A percentile compares a stretch with the other conserved stretches of the same genome.
These are phyloP conservation scores for Acholoe squamosa DNA, from an alignment of 2,888 invertebrate species.

Conservation along the genomic window DNA sequence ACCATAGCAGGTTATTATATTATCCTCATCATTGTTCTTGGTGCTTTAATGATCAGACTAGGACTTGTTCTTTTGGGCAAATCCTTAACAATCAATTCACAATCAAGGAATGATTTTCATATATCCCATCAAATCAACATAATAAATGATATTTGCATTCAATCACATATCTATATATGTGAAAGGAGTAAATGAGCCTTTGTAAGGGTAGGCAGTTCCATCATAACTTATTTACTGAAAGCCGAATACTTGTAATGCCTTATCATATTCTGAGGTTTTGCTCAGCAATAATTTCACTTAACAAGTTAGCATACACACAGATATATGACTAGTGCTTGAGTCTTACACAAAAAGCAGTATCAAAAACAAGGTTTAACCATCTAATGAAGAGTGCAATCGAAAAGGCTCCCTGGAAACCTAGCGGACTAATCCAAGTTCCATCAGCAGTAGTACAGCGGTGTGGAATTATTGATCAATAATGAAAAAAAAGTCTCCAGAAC, in stretches of 20 bases:
- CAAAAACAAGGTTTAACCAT: background rate
- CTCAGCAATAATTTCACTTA: background rate
- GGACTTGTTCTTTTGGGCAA: too few relatives aligned
- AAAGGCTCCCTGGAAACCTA: background rate
- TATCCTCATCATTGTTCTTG: too few relatives aligned
- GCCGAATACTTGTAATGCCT: background rate
- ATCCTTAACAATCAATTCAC: background rate
- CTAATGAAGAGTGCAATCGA: conserved; percentile 22
- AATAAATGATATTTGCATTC: background rate
- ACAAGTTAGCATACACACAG: conserved; percentile 24
- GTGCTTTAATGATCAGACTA: too few relatives aligned
- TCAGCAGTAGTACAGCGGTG: too few relatives aligned
- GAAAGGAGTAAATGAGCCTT: background rate
- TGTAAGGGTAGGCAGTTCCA: background rate
- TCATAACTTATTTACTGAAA: background rate
- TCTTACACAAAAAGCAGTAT: background rate
- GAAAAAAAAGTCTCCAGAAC: too few relatives aligned
- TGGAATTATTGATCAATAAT: too few relatives aligned
- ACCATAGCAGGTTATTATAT: background rate
- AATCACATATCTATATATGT: background rate
- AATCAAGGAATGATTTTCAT: conserved; percentile 13
- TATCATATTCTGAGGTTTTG: background rate
- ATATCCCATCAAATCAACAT: background rate
- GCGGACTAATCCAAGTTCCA: too few relatives aligned
- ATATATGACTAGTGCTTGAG: conserved; percentile 33